Percentiles rank a stretch among this genome's conserved stretches.
Evolutionary conservation across 2,797 vertebrate genomes (phyloP).

Genomic region (Peromyscus aztecus): DNA sequence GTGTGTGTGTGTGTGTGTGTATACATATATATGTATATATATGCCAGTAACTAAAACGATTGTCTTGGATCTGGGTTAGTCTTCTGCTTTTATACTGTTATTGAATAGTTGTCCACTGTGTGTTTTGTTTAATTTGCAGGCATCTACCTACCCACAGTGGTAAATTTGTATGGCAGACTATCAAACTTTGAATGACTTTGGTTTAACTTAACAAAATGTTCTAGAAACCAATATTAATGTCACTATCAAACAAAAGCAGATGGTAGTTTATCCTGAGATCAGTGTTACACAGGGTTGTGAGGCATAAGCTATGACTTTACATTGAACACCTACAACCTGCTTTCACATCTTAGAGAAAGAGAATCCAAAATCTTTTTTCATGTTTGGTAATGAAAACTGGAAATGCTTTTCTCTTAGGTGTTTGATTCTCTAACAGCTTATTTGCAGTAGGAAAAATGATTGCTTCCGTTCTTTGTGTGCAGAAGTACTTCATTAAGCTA

Average conservation of each 20-base stretch:
- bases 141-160: background rate
- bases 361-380: slow-evolving; percentile 65
- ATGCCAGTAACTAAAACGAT: slow-evolving; percentile 74
- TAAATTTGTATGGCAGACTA: slow-evolving; percentile 9
- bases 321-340: slow-evolving; percentile 77
- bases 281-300: slow-evolving; percentile 15
- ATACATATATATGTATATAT: background rate
- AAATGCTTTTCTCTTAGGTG: slow-evolving; percentile 79
- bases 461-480: slow-evolving; percentile 67
- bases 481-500: slow-evolving; percentile 75
- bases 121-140: slow-evolving; percentile 48
- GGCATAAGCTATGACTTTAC: slow-evolving; percentile 56
- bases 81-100: slow-evolving; percentile 34
- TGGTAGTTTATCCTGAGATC: slow-evolving; percentile 30
- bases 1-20: background rate
- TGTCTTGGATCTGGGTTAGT: slow-evolving; percentile 18
- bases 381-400: slow-evolving; percentile 74
- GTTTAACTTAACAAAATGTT: slow-evolving; percentile 31
- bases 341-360: slow-evolving; percentile 66
- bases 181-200: background rate
- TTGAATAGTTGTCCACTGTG: slow-evolving; percentile 18
- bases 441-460: slow-evolving; percentile 62
- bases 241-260: slow-evolving; percentile 15
- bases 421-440: slow-evolving; percentile 81
- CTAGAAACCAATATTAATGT: background rate